Conservation (phyloP, 2,797 vertebrate species). For the Urocyon cinereoargenteus region DNA sequence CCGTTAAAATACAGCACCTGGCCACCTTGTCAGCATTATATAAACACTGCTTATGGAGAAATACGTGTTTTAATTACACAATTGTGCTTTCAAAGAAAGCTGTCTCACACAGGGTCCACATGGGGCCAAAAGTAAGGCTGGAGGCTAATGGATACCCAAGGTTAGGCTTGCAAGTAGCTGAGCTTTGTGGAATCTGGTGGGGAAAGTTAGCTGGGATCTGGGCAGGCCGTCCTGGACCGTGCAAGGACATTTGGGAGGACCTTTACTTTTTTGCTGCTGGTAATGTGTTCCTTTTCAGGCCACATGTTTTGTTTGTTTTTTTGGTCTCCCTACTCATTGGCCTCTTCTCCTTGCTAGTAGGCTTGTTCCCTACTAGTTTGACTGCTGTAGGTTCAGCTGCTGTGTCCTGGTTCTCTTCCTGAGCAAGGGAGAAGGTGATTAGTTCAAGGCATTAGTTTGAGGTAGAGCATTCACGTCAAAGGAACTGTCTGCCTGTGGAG, state of each 20-base stretch:
- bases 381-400: neutral
- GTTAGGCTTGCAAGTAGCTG: neutral
- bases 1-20: neutral
- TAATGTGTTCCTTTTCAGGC: neutral
- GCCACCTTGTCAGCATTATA: neutral
- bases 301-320: neutral
- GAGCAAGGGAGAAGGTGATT: neutral
- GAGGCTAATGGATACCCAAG: neutral
- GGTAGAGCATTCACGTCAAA: neutral
- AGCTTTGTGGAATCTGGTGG: neutral
- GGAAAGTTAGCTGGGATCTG: neutral
- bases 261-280: neutral
- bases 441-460: neutral
- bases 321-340: neutral
- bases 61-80: neutral
- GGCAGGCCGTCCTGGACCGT: neutral
- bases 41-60: neutral
- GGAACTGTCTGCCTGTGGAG: neutral
- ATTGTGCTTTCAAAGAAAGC: slow-evolving; percentile 23
- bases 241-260: neutral
- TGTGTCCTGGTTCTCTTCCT: neutral
- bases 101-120: neutral
- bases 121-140: neutral
- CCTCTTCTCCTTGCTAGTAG: neutral
- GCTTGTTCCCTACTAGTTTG: neutral